A percentile compares a stretch with the other conserved stretches of the same genome.
Evolutionary conservation across 2,113 vertebrate genomes (phyloP).

Genomic region (Mellivora capensis): DNA sequence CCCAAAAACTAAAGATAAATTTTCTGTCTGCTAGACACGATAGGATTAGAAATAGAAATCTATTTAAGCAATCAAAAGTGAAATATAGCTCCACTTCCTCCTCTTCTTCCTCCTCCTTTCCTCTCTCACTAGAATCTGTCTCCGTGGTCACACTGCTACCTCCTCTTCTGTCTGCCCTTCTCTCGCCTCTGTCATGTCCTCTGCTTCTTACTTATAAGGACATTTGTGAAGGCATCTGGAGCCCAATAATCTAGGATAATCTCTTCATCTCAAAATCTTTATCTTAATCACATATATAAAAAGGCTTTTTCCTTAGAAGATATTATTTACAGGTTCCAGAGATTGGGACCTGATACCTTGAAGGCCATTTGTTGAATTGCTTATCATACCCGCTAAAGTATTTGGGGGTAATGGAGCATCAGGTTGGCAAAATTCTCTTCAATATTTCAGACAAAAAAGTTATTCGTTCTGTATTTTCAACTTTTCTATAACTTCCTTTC

Average conservation of each 20-base stretch:
- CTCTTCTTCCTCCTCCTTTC: neutral
- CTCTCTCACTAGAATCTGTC: neutral
- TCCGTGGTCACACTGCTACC: neutral
- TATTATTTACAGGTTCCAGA: neutral
- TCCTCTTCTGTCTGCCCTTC: neutral
- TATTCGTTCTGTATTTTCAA: neutral
- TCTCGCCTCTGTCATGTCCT: neutral
- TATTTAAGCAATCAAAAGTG: neutral
- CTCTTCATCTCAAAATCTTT: neutral
- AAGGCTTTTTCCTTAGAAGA: neutral
- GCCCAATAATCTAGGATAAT: neutral
- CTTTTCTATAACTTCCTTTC: neutral
- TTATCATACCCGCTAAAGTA: neutral
- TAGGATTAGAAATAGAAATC: neutral
- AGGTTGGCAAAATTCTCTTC: neutral
- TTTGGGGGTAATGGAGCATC: neutral
- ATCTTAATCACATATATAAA: neutral
- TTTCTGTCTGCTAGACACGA: neutral
- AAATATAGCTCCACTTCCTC: neutral
- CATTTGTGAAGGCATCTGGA: neutral
- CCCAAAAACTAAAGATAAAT: neutral
- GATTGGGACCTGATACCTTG: neutral
- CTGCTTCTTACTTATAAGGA: neutral
- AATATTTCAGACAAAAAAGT: neutral
- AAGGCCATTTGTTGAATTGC: neutral